These are phyloP conservation scores for Hippolais icterina DNA, from an alignment of 2,113 vertebrate genomes.

Conservation along the genomic window DNA sequence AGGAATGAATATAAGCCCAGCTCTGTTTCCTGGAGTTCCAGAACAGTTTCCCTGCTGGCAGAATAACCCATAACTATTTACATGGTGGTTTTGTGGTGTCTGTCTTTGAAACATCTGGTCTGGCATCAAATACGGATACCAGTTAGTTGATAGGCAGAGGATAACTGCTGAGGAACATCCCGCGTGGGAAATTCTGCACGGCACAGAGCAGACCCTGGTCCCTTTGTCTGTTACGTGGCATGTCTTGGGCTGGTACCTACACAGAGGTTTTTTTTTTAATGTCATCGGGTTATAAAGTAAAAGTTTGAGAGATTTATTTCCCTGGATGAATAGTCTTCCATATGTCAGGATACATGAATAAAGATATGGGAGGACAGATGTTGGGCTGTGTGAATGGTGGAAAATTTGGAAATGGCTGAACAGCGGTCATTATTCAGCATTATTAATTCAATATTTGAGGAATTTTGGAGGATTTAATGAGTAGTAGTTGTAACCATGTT, in stretches of 20 bases:
- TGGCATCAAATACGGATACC: background rate
- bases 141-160: background rate
- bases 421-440: background rate
- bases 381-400: background rate
- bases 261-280: background rate
- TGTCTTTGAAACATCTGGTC: background rate
- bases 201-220: background rate
- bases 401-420: background rate
- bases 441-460: conserved; percentile 7
- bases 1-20: background rate
- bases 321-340: background rate
- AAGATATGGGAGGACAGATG: background rate
- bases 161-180: background rate
- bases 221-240: background rate
- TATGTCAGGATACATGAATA: background rate
- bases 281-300: background rate
- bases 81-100: background rate
- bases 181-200: accelerated
- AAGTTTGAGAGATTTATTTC: background rate
- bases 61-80: background rate
- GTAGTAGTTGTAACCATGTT: background rate
- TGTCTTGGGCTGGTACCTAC: background rate
- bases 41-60: background rate
- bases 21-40: background rate
- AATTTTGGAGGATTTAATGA: conserved; percentile 1